Evolutionary conservation across 1,140 invertebrate species (phyloP), one percentile per base, ranked within the genome.

Genomic region (Semibalanus balanoides): DNA sequence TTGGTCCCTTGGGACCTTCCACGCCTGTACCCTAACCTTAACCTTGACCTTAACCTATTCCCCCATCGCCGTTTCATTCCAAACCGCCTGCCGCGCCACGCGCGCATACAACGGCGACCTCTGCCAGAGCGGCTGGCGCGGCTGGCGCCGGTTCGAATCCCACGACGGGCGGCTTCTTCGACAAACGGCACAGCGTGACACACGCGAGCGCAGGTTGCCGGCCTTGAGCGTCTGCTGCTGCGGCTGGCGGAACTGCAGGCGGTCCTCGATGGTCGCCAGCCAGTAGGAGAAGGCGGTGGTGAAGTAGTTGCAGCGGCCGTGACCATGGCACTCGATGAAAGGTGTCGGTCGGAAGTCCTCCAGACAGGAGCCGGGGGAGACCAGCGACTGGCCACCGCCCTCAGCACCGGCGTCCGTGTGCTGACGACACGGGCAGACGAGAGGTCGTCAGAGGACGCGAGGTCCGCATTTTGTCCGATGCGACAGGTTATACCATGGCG

Each of bases 281-380:
- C 95, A 97, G 83, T 93, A 97, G 3, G 93, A 95, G 71, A 90
- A 87, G 0, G 93, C 89, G 0, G 93, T 92, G 64, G 92, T 88
- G 84, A 93, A 96, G 82, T 91, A 95, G 81, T 96, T 96, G 83
- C 95, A 97, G 14, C 90, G 88, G 7, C 95, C 95, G n/a, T 91
- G 87, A 11, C 86, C 86, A 31, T 85, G 84, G 76, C 85, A 86
- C 78, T 86, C 85, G 71, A 86, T 85, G 82, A 86, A 86, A 31
- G 84, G 84, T 75, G 77, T 80, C 5, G 82, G 76, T 17, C 94
- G 87, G 89, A 97, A 98, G 77, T 97, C 91, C 82, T 94, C 91
- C 5, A 98, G 82, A 82, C 96, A 98, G 0, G 94, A 96, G 7
- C 95, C 96, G 0, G 96, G 95, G 0, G 93, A 96, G 30, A 93